Conservation (phyloP, 1,140 invertebrate genomes). For the Anastrepha obliqua region DNA sequence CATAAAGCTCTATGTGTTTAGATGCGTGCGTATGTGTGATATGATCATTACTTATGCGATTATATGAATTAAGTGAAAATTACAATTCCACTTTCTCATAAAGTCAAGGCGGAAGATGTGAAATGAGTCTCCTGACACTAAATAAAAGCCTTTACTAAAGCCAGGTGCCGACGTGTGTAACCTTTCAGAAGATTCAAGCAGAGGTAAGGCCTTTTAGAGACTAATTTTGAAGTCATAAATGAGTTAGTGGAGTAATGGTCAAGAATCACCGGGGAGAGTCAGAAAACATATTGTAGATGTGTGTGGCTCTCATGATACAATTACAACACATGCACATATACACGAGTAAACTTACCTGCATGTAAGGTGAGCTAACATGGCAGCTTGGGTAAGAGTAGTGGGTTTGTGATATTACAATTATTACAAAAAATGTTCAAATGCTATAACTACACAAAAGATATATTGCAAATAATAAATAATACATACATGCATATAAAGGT, state of each 20-base stretch:
- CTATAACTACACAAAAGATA: neutral
- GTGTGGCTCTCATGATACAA: neutral
- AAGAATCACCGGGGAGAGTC: neutral
- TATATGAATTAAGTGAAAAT: neutral
- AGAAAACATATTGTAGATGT: neutral
- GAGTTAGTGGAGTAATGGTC: neutral
- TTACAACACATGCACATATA: no score
- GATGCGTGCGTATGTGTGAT: neutral
- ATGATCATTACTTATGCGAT: conserved; percentile 10
- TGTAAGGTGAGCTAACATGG: no score
- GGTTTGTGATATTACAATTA: no score
- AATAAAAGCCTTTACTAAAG: conserved; percentile 9
- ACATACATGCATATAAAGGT: neutral
- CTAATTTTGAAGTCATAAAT: conserved; percentile 3
- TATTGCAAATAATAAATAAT: neutral
- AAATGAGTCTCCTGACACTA: conserved; percentile 27
- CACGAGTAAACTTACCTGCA: no score
- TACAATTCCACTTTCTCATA: neutral
- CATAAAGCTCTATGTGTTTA: neutral
- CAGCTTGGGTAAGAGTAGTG: no score
- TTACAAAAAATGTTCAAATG: neutral
- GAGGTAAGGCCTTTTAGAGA: neutral
- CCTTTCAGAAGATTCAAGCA: neutral
- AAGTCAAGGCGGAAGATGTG: neutral
- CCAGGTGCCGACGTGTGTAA: neutral